Percentiles rank a stretch among this genome's conserved stretches.
Evolutionary conservation across 30 jellyfish, hydroid and myxozoan species (phyloP).

Genomic region (Hydractinia echinata): DNA sequence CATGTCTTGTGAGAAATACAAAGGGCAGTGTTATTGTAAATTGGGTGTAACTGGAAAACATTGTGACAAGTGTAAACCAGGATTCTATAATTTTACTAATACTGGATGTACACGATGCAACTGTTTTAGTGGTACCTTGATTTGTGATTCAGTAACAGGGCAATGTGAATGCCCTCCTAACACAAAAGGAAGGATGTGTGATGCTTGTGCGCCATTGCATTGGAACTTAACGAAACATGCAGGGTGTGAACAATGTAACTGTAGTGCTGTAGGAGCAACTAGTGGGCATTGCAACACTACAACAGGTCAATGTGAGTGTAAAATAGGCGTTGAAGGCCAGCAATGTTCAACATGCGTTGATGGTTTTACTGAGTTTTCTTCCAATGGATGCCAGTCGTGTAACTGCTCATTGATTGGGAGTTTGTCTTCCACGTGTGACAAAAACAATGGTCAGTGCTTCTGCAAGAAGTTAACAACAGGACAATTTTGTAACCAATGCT

Average conservation of each 20-base stretch:
- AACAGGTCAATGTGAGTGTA: constrained; percentile 67
- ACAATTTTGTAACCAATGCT: constrained; percentile 54
- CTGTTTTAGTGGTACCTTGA: constrained; percentile 50
- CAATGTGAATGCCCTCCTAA: constrained; percentile 74
- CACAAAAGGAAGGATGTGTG: constrained; percentile 54
- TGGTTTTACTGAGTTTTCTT: constrained; percentile 43
- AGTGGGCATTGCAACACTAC: constrained; percentile 49
- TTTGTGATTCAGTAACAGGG: constrained; percentile 64
- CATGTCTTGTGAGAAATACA: constrained; percentile 46
- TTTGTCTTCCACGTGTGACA: constrained; percentile 36
- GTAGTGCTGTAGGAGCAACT: constrained; percentile 63
- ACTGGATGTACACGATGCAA: constrained; percentile 68
- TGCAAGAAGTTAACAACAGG: constrained; percentile 64
- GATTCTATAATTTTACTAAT: constrained; percentile 50
- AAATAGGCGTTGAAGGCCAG: constrained; percentile 53
- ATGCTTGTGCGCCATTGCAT: constrained; percentile 34
- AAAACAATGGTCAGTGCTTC: constrained; percentile 55
- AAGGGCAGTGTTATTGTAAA: constrained; percentile 71
- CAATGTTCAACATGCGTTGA: constrained; percentile 54
- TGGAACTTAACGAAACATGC: constrained; percentile 67
- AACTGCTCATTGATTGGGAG: constrained; percentile 69
- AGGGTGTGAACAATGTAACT: constrained; percentile 64
- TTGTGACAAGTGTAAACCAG: constrained; percentile 62
- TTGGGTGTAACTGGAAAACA: constrained; percentile 59
- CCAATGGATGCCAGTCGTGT: constrained; percentile 62